Evolutionary conservation across 2,113 vertebrate genomes (phyloP).

Genomic region (Anthoscopus minutus): DNA sequence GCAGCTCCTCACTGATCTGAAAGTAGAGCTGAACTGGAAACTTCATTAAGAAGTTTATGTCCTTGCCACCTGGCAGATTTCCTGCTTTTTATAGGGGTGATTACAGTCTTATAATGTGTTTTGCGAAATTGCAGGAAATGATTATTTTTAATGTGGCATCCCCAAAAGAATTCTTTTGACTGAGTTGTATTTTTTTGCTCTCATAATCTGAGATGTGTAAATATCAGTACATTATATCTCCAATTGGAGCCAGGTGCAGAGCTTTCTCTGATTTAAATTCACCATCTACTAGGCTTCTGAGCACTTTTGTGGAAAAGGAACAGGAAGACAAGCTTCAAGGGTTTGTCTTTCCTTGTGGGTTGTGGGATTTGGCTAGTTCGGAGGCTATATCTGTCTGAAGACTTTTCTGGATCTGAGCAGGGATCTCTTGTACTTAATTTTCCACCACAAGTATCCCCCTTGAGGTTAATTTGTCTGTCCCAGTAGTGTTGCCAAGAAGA

Average conservation of each 20-base stretch:
- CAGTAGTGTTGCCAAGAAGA: slow-evolving; percentile 4
- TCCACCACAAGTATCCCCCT: slow-evolving; percentile 34
- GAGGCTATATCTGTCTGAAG: not conserved
- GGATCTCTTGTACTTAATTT: not conserved
- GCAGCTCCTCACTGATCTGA: not conserved
- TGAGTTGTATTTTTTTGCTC: not conserved
- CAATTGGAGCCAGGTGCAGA: not conserved
- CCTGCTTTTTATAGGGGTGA: not conserved
- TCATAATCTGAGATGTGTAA: not conserved
- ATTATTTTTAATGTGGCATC: not conserved
- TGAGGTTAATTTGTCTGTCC: not conserved
- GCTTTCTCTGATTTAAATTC: not conserved
- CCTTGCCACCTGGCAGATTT: not conserved
- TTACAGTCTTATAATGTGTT: not conserved
- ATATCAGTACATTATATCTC: not conserved
- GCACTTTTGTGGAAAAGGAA: not conserved
- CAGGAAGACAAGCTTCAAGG: not conserved
- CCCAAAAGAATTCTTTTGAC: not conserved
- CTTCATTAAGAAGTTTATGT: not conserved
- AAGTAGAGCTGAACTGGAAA: not conserved
- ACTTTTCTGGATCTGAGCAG: not conserved
- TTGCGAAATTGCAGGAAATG: not conserved
- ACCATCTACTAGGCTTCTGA: not conserved
- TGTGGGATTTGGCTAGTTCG: not conserved
- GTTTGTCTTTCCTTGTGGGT: not conserved